Base-by-base conservation (phyloP, 1,140 invertebrate species). In the Aethina tumida region DNA sequence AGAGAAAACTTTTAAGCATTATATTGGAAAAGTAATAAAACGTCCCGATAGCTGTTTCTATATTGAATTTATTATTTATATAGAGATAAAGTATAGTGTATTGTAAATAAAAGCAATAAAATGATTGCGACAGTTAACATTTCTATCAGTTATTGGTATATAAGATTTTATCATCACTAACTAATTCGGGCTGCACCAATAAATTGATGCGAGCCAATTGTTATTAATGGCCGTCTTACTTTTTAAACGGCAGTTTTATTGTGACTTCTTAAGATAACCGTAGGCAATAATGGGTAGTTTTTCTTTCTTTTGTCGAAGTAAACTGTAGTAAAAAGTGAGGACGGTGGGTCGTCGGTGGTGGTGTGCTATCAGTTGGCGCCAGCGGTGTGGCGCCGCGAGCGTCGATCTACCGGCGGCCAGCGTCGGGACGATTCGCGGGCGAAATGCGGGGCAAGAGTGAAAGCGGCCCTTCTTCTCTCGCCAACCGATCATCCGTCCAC, bases 231-330 rank as follows among this genome's bases (percentile, higher is more conserved):
- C 56, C 38, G 52, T 43, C 49, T 56, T 55, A 53, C 49, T 52
- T 55, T 56, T 52, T 53, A 55, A 56, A 56, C 53, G 56, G 55
- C 52, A 59, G 49, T 59, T 59, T 59, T 59, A 59, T 59, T 56
- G 56, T 52, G 50, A 49, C 54, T 56, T 50, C 54, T 56, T 56
- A 59, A 56, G 56, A 59, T 59, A 59, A 59, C 56, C 50, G 56
- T 59, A 59, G 56, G 56, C 56, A 59, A 59, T 59, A 59, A 59
- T 59, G 56, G 56, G 55, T 52, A 50, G 55, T 53, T 57, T 57
- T 55, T 55, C 52, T 55, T 51, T 52, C 52, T 45, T 52, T 51
- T 50, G 48, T 45, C 42, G 43, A 40, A 39, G 37, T 34, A 45
- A 45, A 47, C 51, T 43, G 55, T 47, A 52, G 53, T 58, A 58